Evolutionary conservation across 2,888 invertebrate genomes (phyloP), one percentile per base, ranked within the genome.

Genomic region (Catocala sponsa): DNA sequence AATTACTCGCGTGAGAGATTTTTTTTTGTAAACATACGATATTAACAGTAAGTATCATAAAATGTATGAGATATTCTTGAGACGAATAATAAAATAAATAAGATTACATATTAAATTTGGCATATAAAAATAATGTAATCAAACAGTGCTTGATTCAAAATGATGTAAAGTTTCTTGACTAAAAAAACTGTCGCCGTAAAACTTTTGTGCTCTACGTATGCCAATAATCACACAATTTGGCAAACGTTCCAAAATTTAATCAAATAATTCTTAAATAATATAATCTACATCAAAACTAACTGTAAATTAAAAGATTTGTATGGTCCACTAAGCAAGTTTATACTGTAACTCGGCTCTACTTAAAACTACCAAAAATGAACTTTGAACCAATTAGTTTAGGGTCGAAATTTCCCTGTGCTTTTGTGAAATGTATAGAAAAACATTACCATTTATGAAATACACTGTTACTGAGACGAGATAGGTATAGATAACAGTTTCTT

Each of bases 261-360:
- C 4, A 35, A 48, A 41, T 44, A 32, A 35, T 25, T 55, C 12
- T 32, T 10, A 41, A 55, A 25, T 25, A 56, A 49, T 25, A 65
- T 15, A 25, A 65, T 44, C 54, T 38, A 38, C 51, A 53, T 55
- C 43, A 13, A 59, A 55, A 59, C 33, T 72, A 75, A 74, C 74
- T 62, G 72, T 75, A 74, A 67, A 69, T 59, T 58, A 58, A 73
- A 67, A 74, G 48, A 74, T 73, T 68, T 55, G 51, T 73, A 68
- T 73, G 70, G 65, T 76, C 74, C 44, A 76, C 63, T 76, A 65
- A 76, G 35, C 66, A 62, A 62, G 58, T 59, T 61, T 52, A 54
- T 62, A 48, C 69, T 55, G 54, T 68, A 58, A 63, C 49, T 56
- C 49, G 48, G 55, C 59, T 63, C 53, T 57, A 58, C 48, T 57